These are phyloP conservation scores for Allophyes oxyacanthae DNA, from an alignment of 2,888 invertebrate genomes.

Conservation along the genomic window DNA sequence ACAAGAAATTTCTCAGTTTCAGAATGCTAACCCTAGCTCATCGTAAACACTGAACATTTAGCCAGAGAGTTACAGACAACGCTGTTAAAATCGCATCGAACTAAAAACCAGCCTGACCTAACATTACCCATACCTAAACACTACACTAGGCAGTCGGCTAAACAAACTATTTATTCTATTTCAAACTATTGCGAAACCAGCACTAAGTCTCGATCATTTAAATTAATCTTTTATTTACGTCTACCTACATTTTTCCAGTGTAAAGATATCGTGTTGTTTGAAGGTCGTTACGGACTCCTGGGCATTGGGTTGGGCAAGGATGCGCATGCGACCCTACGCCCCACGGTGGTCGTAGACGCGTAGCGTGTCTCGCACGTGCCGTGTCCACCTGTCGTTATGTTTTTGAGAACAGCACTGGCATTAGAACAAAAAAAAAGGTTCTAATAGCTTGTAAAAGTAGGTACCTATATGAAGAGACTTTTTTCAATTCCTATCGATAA, in stretches of 20 bases:
- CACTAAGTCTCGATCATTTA: slow-evolving; percentile 58
- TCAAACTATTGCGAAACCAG: slow-evolving; percentile 49
- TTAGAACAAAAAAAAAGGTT: slow-evolving; percentile 16
- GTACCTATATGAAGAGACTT: too few relatives aligned
- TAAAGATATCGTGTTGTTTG: slow-evolving; percentile 42
- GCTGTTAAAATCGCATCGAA: slow-evolving; percentile 15
- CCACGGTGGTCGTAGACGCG: slow-evolving; percentile 2
- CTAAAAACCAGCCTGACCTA: slow-evolving; percentile 38
- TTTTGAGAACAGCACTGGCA: neutral
- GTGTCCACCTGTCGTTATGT: slow-evolving; percentile 45
- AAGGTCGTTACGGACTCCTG: slow-evolving; percentile 55
- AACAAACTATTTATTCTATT: slow-evolving; percentile 62
- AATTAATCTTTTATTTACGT: slow-evolving; percentile 63
- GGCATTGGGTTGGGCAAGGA: slow-evolving; percentile 8
- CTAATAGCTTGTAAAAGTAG: too few relatives aligned
- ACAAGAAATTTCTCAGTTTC: neutral
- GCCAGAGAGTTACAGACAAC: neutral
- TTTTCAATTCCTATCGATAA: too few relatives aligned
- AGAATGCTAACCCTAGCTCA: slow-evolving; percentile 1
- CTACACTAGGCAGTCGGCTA: slow-evolving; percentile 42
- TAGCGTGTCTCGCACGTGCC: slow-evolving; percentile 44
- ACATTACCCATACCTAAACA: slow-evolving; percentile 50
- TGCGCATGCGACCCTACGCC: slow-evolving; percentile 21
- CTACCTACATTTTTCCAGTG: slow-evolving; percentile 55
- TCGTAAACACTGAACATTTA: neutral